Percentiles rank a stretch among this genome's conserved stretches.
Evolutionary conservation across 2,888 invertebrate genomes (phyloP).

Genomic region (Hipparchia sbordonii): DNA sequence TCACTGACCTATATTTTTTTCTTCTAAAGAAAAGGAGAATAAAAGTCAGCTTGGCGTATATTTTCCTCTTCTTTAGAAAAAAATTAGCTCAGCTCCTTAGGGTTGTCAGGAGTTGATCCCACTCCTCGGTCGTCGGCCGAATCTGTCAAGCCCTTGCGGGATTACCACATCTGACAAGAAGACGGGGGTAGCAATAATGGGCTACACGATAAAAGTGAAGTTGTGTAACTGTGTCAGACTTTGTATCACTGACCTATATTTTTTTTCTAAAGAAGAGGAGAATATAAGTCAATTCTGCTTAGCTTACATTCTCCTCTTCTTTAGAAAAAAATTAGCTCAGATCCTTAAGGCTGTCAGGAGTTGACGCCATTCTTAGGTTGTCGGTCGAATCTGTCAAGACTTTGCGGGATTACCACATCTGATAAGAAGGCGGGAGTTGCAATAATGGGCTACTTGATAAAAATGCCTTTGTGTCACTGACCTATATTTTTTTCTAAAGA

Average conservation of each 20-base stretch:
- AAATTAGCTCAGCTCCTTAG: slow-evolving; percentile 85
- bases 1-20: no score
- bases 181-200: slow-evolving; percentile 65
- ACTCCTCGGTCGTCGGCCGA: slow-evolving; percentile 87
- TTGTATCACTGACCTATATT: no score
- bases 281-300: no score
- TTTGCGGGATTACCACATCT: slow-evolving; percentile 74
- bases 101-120: slow-evolving; percentile 85
- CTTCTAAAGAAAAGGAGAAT: no score
- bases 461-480: slow-evolving; percentile 48
- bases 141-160: no score
- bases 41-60: no score
- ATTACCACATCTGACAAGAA: slow-evolving; percentile 82
- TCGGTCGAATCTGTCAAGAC: slow-evolving; percentile 81
- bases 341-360: slow-evolving; percentile 86
- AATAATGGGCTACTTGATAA: slow-evolving; percentile 67
- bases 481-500: no score
- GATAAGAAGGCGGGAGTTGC: slow-evolving; percentile 74
- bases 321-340: slow-evolving; percentile 81
- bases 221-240: slow-evolving; percentile 51
- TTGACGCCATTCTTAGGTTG: slow-evolving; percentile 86
- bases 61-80: slow-evolving; percentile 80
- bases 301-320: slow-evolving; percentile 63
- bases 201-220: slow-evolving; percentile 73
- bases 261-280: no score